Evolutionary conservation across 2,888 invertebrate genomes (phyloP), one percentile per base, ranked within the genome.

Genomic region (Pseudoips prasinana): DNA sequence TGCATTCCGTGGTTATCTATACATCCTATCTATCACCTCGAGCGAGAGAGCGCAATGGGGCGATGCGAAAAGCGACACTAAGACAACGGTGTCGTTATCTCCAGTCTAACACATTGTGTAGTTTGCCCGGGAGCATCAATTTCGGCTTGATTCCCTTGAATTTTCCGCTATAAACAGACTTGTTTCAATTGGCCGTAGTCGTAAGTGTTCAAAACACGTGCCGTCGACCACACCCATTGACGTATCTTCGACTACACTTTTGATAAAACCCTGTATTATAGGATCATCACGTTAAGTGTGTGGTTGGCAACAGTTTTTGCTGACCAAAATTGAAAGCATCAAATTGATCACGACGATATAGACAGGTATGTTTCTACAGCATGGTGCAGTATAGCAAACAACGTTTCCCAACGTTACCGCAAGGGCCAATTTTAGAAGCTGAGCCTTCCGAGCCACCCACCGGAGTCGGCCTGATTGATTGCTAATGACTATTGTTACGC

Each of bases 401-500:
- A 34, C 37, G 35, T 49, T 60, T 47, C 45, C 42, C 36, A 58
- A 69, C 60, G 51, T 65, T 53, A 74, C 76, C 79, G 70, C 74
- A 53, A 77, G 78, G 74, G 72, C 57, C 70, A 69, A 77, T 82
- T 78, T 76, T 46, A 60, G 58, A 67, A 52, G 49, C 48, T 40
- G 61, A 60, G 62, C 59, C 64, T 65, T 62, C 57, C 60, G 45
- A 61, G 52, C 72, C 76, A 69, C 76, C 75, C 73, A 75, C 73
- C 54, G 58, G 58, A 73, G 63, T 68, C 59, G 53, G 59, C 61
- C 62, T 73, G 81, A 86, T 86, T 84, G 86, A 85, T 84, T 82
- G 82, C 78, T 76, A 83, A 84, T 80, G 71, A 76, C 77, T 73
- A 80, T 83, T 77, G 80, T 83, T 84, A 78, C 61, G 67, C 66